These are phyloP conservation scores for Maconellicoccus hirsutus DNA, from an alignment of 1,140 invertebrate genomes.

Conservation along the genomic window DNA sequence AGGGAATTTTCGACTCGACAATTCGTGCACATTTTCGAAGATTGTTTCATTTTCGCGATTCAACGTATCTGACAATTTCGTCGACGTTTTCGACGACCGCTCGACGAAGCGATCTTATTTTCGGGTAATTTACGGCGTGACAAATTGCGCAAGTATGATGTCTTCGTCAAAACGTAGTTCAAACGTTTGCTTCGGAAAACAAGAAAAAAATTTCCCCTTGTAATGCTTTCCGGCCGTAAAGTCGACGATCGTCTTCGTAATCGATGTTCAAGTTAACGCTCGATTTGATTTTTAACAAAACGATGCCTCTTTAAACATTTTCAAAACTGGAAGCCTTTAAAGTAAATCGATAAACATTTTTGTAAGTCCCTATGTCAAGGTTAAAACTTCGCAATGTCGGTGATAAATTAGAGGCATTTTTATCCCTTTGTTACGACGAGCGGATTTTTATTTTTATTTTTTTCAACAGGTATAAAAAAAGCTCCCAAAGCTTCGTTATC, in stretches of 20 bases:
- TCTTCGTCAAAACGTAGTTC: background rate
- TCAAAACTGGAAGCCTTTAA: background rate
- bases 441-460: background rate
- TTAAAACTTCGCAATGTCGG: background rate
- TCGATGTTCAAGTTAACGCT: background rate
- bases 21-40: too few relatives aligned
- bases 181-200: background rate
- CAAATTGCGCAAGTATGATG: background rate
- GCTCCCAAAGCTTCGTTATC: background rate
- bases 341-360: background rate
- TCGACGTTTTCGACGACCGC: background rate
- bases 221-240: background rate
- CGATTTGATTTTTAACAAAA: background rate
- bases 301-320: conserved; percentile 2
- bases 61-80: background rate
- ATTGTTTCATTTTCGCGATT: background rate
- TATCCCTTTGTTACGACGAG: conserved; percentile 3
- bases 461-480: conserved; percentile 5
- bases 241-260: background rate
- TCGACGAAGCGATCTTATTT: background rate
- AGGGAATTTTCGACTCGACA: too few relatives aligned
- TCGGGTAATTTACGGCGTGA: background rate
- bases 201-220: too few relatives aligned
- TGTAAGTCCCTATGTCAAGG: conserved; percentile 7
- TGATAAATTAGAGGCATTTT: conserved; percentile 5